A percentile compares a stretch with the other conserved stretches of the same genome.
Conservation (phyloP, 2,113 vertebrate genomes). For the Atrichornis clamosus region DNA sequence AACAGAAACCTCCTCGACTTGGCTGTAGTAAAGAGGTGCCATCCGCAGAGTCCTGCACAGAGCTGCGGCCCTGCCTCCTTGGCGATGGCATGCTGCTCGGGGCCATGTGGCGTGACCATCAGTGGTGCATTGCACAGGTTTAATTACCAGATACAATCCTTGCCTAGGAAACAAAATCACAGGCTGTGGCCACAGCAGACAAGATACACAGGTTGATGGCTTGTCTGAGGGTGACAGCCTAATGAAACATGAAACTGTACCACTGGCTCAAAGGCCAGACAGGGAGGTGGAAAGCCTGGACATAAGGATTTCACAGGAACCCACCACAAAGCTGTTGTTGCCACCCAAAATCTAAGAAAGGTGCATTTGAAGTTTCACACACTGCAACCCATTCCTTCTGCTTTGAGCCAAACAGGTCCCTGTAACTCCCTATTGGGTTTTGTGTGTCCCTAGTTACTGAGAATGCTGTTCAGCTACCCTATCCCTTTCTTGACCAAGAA, state of each 20-base stretch:
- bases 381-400: neutral
- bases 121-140: neutral
- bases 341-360: neutral
- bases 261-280: neutral
- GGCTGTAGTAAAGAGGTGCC: neutral
- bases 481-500: neutral
- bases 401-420: neutral
- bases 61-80: neutral
- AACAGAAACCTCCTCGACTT: neutral
- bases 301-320: neutral
- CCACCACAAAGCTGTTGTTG: neutral
- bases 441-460: neutral
- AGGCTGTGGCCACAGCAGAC: neutral
- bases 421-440: neutral
- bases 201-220: neutral
- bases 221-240: neutral
- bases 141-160: neutral
- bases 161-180: neutral
- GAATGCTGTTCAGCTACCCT: neutral
- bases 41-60: rapidly evolving
- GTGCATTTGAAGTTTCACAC: neutral
- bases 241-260: neutral
- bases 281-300: neutral
- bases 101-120: rapidly evolving
- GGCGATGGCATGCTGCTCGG: neutral